Percentiles rank a stretch among this genome's conserved stretches.
These are phyloP conservation scores for Psittacula echo DNA, from an alignment of 2,797 vertebrate species.

Conservation along the genomic window DNA sequence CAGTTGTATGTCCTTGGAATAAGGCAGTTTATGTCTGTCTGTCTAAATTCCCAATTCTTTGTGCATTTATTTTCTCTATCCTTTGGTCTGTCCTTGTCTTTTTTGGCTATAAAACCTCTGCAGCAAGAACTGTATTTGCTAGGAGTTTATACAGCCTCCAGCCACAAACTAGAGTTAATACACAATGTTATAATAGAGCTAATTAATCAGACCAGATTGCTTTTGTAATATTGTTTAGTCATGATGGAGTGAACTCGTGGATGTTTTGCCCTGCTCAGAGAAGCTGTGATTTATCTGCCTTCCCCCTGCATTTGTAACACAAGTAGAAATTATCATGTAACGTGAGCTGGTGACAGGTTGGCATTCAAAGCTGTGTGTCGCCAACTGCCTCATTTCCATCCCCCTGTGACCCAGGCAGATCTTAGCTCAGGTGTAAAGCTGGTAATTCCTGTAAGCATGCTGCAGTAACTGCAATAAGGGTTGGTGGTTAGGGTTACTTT, in stretches of 20 bases:
- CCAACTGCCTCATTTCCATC: background rate
- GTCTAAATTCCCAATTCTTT: background rate
- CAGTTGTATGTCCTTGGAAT: background rate
- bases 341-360: background rate
- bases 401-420: background rate
- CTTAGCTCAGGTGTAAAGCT: background rate
- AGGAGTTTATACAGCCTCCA: background rate
- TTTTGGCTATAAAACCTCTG: background rate
- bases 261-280: background rate
- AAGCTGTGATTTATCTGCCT: background rate
- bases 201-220: background rate
- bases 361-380: background rate
- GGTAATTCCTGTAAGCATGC: background rate
- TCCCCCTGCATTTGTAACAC: background rate
- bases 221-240: background rate
- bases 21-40: background rate
- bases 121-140: background rate
- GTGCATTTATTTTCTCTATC: background rate
- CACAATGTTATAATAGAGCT: background rate
- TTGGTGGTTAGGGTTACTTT: background rate
- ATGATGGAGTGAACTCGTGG: background rate
- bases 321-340: background rate
- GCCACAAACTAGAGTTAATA: background rate
- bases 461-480: background rate
- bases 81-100: background rate